Evolutionary conservation across 2,888 invertebrate genomes (phyloP).

Genomic region (Ormyrus rosae): DNA sequence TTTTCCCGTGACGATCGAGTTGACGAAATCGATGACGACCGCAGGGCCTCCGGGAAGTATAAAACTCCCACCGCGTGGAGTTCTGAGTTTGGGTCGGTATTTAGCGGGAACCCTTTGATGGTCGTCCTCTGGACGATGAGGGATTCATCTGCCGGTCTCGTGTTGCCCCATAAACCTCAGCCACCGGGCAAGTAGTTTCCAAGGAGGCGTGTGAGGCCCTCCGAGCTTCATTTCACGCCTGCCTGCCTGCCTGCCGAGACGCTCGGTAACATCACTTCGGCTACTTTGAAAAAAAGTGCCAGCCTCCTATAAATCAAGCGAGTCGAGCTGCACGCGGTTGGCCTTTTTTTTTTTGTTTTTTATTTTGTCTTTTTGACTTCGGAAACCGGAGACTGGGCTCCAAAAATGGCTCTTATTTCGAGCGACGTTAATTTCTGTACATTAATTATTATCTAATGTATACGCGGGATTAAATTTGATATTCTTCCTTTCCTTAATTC

Average conservation of each 20-base stretch:
- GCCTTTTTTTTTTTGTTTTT: not conserved
- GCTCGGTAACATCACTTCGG: slow-evolving; percentile 45
- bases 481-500: too few species aligned
- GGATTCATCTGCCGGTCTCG: slow-evolving; percentile 61
- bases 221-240: slow-evolving; percentile 70
- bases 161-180: slow-evolving; percentile 69
- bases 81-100: slow-evolving; percentile 52
- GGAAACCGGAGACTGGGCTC: slow-evolving; percentile 7
- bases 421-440: too few species aligned
- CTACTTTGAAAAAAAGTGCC: slow-evolving; percentile 48
- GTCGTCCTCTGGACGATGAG: slow-evolving; percentile 63
- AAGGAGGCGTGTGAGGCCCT: slow-evolving; percentile 55
- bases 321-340: not conserved
- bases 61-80: not conserved
- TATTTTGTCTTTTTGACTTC: not conserved
- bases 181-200: slow-evolving; percentile 40
- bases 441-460: too few species aligned
- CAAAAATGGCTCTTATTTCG: not conserved
- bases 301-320: slow-evolving; percentile 56
- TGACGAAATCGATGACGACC: not conserved
- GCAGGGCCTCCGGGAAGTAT: too few species aligned
- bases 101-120: slow-evolving; percentile 74
- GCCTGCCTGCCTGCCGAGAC: slow-evolving; percentile 66
- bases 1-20: slow-evolving; percentile 14
- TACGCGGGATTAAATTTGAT: too few species aligned